Conservation (phyloP, 2,797 vertebrate genomes). For the Enteromius treurensis region DNA sequence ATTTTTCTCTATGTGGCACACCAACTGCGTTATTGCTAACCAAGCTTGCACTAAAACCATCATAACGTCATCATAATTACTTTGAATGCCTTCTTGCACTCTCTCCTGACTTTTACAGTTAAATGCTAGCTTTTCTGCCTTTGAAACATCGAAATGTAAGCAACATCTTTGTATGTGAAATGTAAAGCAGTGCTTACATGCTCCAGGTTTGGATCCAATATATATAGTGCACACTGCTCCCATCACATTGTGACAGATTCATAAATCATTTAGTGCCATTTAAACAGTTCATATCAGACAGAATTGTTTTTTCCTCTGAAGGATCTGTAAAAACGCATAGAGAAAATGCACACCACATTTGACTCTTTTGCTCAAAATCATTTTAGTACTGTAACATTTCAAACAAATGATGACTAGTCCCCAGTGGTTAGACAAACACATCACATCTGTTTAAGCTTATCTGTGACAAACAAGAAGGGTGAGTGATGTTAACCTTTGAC, state of each 20-base stretch:
- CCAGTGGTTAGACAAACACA: not conserved
- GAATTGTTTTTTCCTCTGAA: not conserved
- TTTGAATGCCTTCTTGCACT: not conserved
- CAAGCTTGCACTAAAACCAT: not conserved
- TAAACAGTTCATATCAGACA: not conserved
- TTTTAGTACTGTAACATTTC: not conserved
- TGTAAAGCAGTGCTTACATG: not conserved
- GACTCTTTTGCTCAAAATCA: not conserved
- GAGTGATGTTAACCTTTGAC: not conserved
- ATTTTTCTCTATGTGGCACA: not conserved
- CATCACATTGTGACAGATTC: not conserved
- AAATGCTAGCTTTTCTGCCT: not conserved
- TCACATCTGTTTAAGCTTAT: conserved; percentile 4
- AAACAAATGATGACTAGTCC: not conserved
- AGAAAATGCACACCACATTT: not conserved
- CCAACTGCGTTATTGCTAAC: not conserved
- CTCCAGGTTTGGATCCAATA: not conserved
- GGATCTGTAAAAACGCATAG: not conserved
- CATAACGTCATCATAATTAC: not conserved
- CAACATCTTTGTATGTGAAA: not conserved
- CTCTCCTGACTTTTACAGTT: not conserved
- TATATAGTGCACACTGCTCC: not conserved
- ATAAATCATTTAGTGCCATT: conserved; percentile 13
- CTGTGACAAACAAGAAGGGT: not conserved
- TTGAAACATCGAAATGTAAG: not conserved